Percentiles rank a stretch among this genome's conserved stretches.
Evolutionary conservation across 2,888 invertebrate species (phyloP).

Genomic region (Cephus spinipes): DNA sequence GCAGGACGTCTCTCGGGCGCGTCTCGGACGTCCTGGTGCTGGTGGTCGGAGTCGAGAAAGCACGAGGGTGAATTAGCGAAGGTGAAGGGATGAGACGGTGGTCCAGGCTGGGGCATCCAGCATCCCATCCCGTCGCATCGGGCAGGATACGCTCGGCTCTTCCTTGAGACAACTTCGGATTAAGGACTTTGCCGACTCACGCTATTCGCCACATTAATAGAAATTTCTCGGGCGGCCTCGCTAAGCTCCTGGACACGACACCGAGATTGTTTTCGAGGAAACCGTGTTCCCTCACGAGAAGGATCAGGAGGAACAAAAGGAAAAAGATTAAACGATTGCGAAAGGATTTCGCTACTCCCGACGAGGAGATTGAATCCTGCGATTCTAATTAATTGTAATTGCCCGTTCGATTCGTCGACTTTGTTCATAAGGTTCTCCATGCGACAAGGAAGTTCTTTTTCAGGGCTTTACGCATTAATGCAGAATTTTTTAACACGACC

Average conservation of each 20-base stretch:
- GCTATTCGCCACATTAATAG: slow-evolving; percentile 1
- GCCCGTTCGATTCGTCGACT: background rate
- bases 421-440: background rate
- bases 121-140: background rate
- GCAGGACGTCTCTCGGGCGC: background rate
- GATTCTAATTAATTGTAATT: background rate
- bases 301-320: background rate
- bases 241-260: background rate
- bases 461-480: background rate
- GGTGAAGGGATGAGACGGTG: background rate
- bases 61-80: background rate
- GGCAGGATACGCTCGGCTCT: background rate
- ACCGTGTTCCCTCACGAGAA: background rate
- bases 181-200: slow-evolving; percentile 4
- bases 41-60: background rate
- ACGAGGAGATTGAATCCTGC: background rate
- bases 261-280: background rate
- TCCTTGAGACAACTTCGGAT: background rate
- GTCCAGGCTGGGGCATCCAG: background rate
- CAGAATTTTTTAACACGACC: background rate
- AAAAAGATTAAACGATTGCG: background rate
- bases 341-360: background rate
- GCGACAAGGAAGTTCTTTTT: background rate
- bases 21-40: background rate
- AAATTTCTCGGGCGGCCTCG: background rate